These are phyloP conservation scores for Peromyscus polionotus DNA, from an alignment of 2,113 vertebrate species.

Conservation along the genomic window DNA sequence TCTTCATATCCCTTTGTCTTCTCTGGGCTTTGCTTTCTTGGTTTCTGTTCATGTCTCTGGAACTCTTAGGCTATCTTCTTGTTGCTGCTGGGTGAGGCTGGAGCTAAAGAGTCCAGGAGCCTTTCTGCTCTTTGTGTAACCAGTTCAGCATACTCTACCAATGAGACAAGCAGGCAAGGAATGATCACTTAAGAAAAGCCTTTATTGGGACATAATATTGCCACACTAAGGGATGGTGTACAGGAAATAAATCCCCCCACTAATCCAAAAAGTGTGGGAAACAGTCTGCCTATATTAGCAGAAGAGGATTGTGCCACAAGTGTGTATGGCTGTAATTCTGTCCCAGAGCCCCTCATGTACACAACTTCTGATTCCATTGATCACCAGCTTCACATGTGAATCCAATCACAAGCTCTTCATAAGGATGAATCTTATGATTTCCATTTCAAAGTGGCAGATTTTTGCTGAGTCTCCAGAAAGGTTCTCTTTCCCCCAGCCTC, in stretches of 20 bases:
- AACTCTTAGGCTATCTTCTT: not conserved
- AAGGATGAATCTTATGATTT: not conserved
- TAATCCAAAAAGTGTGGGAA: not conserved
- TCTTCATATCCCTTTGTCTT: not conserved
- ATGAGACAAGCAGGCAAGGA: not conserved
- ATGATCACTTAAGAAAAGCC: not conserved
- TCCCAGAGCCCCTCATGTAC: too few species aligned
- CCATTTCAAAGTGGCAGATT: not conserved
- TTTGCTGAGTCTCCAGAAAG: not conserved
- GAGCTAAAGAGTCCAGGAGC: too few species aligned
- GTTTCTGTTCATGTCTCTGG: not conserved
- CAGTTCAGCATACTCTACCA: too few species aligned
- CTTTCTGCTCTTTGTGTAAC: not conserved
- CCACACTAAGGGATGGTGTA: not conserved
- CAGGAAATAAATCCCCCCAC: not conserved
- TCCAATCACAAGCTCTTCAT: not conserved
- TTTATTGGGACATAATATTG: not conserved
- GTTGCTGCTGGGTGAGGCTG: not conserved
- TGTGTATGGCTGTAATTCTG: not conserved
- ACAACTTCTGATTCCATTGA: not conserved
- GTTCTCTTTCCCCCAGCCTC: not conserved
- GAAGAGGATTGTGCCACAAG: too few species aligned
- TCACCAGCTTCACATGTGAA: not conserved
- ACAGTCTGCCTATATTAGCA: not conserved
- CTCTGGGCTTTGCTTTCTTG: fast-evolving